Conservation (phyloP, 2,113 vertebrate genomes). For the Crypturellus undulatus region DNA sequence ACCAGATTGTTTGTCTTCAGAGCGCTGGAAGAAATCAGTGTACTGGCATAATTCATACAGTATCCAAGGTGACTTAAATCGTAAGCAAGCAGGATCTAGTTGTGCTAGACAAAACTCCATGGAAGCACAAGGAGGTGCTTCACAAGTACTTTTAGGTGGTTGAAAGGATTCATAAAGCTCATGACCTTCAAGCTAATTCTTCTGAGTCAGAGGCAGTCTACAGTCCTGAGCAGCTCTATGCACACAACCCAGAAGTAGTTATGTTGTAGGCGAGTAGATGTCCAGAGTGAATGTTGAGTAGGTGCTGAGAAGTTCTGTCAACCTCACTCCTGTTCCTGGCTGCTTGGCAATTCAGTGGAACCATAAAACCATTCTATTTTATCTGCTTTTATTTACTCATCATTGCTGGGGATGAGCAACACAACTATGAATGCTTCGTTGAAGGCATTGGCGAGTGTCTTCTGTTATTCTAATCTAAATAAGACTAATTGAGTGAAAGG, state of each 20-base stretch:
- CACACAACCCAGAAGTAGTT: no score
- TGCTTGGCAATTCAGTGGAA: background rate
- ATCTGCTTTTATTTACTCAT: background rate
- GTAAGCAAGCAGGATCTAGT: no score
- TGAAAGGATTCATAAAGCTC: background rate
- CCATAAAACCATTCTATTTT: background rate
- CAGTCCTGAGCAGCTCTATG: background rate
- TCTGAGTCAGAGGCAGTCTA: background rate
- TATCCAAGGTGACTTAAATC: background rate
- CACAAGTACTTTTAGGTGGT: background rate
- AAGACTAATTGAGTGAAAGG: background rate
- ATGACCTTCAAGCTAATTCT: background rate
- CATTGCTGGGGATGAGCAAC: background rate
- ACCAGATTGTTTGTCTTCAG: background rate
- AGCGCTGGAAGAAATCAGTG: background rate
- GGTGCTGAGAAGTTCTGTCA: background rate
- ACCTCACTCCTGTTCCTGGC: background rate
- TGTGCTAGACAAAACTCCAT: background rate
- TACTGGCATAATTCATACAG: background rate
- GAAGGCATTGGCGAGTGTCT: no score
- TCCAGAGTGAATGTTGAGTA: background rate
- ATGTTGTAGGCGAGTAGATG: background rate
- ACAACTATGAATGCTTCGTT: background rate
- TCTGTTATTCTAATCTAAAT: background rate
- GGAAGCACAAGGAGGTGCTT: background rate